Evolutionary conservation across 2,113 vertebrate genomes (phyloP).

Genomic region (Galemys pyrenaicus): DNA sequence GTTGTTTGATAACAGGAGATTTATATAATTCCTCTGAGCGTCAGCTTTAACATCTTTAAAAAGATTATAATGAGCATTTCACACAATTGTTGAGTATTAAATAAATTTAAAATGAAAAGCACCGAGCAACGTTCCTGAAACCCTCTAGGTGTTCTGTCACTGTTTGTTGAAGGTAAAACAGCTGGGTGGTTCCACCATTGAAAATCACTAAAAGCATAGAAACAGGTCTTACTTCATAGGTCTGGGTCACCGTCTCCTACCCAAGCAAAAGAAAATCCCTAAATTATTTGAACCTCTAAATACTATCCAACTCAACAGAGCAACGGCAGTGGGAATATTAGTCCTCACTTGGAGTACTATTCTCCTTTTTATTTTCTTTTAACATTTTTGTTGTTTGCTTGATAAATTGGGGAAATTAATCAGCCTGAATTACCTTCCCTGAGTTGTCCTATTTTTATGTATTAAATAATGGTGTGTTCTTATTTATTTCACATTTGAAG

Average conservation of each 20-base stretch:
- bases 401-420: not conserved
- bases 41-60: slow-evolving; percentile 60
- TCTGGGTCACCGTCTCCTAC: slow-evolving; percentile 58
- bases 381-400: not conserved
- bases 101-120: slow-evolving; percentile 36
- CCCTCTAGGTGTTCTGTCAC: not conserved
- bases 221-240: slow-evolving; percentile 51
- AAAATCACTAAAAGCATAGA: slow-evolving; percentile 47
- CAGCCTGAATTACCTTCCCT: not conserved
- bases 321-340: not conserved
- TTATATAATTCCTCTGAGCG: slow-evolving; percentile 67
- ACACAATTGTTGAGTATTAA: slow-evolving; percentile 60
- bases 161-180: slow-evolving; percentile 71
- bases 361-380: not conserved
- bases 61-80: slow-evolving; percentile 63
- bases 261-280: slow-evolving; percentile 48
- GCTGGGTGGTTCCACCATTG: slow-evolving; percentile 44
- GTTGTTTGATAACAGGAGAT: slow-evolving; percentile 63
- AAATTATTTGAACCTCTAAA: slow-evolving; percentile 53
- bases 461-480: slow-evolving; percentile 20
- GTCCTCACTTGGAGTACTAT: not conserved
- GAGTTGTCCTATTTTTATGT: not conserved
- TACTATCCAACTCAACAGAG: slow-evolving; percentile 13
- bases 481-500: slow-evolving; percentile 28
- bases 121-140: not conserved